These are phyloP conservation scores for Halictus ligatus DNA, from an alignment of 2,888 invertebrate genomes.

Conservation along the genomic window DNA sequence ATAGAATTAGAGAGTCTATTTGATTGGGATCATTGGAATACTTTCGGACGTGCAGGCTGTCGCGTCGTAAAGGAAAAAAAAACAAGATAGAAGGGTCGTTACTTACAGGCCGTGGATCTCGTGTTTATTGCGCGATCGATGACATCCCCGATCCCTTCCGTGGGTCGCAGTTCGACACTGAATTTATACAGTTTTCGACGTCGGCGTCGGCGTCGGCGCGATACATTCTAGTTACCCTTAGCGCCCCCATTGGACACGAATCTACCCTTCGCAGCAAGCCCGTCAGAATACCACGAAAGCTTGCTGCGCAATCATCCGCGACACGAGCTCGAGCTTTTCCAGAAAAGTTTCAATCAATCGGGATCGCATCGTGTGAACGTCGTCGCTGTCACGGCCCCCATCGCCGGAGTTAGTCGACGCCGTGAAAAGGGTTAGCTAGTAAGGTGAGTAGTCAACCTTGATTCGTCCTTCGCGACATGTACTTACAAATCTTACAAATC, in stretches of 20 bases:
- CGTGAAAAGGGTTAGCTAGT: slow-evolving; percentile 29
- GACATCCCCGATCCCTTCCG: slow-evolving; percentile 59
- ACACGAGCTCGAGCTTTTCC: slow-evolving; percentile 19
- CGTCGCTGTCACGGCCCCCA: background rate
- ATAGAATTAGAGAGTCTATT: background rate
- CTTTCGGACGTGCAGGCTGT: background rate
- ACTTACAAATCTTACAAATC: background rate
- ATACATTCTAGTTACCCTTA: slow-evolving; percentile 60
- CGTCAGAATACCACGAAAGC: slow-evolving; percentile 56
- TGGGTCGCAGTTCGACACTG: slow-evolving; percentile 23
- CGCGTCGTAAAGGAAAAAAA: background rate
- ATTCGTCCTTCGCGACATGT: slow-evolving; percentile 12
- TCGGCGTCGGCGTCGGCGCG: slow-evolving; percentile 75
- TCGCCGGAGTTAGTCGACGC: background rate
- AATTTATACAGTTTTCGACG: slow-evolving; percentile 67
- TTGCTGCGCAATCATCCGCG: slow-evolving; percentile 35
- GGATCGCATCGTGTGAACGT: background rate
- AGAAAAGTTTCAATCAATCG: slow-evolving; percentile 1
- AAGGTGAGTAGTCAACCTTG: slow-evolving; percentile 59
- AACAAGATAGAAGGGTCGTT: slow-evolving; percentile 16
- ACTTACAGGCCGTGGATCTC: slow-evolving; percentile 56
- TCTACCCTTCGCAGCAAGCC: slow-evolving; percentile 47
- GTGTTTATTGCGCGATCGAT: slow-evolving; percentile 65
- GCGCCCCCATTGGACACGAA: slow-evolving; percentile 66
- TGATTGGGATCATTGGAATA: background rate